These are phyloP conservation scores for Sebastes jordani DNA, from an alignment of 2,797 vertebrate species.

Conservation along the genomic window DNA sequence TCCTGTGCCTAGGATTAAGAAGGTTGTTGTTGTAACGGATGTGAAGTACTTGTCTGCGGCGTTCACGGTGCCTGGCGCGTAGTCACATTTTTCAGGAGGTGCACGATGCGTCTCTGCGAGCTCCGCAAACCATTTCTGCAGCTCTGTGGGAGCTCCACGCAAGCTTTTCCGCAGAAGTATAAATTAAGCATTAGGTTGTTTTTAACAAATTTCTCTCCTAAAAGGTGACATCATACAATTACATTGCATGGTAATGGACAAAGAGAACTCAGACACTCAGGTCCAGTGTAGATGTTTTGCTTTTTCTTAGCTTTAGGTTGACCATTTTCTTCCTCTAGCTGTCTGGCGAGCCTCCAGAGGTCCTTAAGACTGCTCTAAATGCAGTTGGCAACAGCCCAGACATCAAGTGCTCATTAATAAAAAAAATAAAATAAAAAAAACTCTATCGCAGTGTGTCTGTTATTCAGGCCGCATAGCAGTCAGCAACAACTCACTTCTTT, in stretches of 20 bases:
- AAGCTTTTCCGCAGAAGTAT: too few species aligned
- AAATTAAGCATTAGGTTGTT: slow-evolving; percentile 12
- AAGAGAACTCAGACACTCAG: slow-evolving; percentile 25
- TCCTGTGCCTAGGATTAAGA: too few species aligned
- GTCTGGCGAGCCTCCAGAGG: slow-evolving; percentile 85
- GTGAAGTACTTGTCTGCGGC: too few species aligned
- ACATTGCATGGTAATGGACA: slow-evolving; percentile 19
- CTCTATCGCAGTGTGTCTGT: slow-evolving; percentile 90
- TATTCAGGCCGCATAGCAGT: slow-evolving; percentile 86
- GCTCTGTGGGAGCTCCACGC: too few species aligned
- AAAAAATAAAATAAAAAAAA: slow-evolving; percentile 66
- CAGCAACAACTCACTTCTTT: slow-evolving; percentile 86
- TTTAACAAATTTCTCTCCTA: slow-evolving; percentile 21
- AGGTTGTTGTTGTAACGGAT: too few species aligned
- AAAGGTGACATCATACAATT: slow-evolving; percentile 36
- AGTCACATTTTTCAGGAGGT: too few species aligned
- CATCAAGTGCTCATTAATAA: slow-evolving; percentile 94
- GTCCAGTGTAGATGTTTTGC: slow-evolving; percentile 72
- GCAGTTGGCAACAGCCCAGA: slow-evolving; percentile 92
- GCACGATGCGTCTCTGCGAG: too few species aligned
- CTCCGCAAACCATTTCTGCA: too few species aligned
- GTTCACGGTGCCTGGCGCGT: too few species aligned
- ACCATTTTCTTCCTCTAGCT: slow-evolving; percentile 85
- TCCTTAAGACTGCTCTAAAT: slow-evolving; percentile 92
- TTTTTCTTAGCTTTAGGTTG: slow-evolving; percentile 80